Evolutionary conservation across 1,140 invertebrate species (phyloP), one percentile per base, ranked within the genome.

Genomic region (Drosophila novamexicana): DNA sequence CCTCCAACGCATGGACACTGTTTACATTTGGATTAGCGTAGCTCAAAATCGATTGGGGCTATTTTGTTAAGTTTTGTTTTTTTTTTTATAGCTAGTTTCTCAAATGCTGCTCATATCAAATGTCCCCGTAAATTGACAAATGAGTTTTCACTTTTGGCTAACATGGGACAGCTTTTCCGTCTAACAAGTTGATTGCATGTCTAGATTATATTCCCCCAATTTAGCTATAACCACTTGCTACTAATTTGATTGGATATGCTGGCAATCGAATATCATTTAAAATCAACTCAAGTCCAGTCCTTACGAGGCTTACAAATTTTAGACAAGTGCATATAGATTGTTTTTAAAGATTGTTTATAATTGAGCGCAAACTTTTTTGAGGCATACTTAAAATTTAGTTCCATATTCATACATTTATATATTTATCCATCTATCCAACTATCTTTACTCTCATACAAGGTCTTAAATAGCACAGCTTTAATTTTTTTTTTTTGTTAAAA

Each of bases 1-100:
- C 9, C 22, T 2, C n/a, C 18, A 54, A 49, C 16, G n/a, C 40
- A 53, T 57, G 50, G 47, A 72, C 49, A 14, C 39, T 77, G 49
- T 77, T 77, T 75, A 63, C 75, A 65, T 75, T 75, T 69, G 65
- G 47, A 64, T 70, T 70, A 61, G 52, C 59, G 62, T 16, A 14
- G 44, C 45, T 63, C 39, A 67, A 73, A 61, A 75, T 77, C 75
- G 71, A 70, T 75, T 58, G 70, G 57, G 22, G 32, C 16, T 56
- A 40, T 32, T 47, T 71, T 6, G 22, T 49, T 45, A 9, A 45
- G 6, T 44, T 44, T 44, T 22, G 1, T 22, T 29, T 49, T 49
- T 49, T 49, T 54, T 45, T 54, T 37, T 47, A 18, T 62, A 39
- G 62, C 45, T 77, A 49, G 42, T 64, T 52, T 39, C 7, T 40